Conservation (phyloP, 1,140 invertebrate species). For the Scaptomyza graminum region DNA sequence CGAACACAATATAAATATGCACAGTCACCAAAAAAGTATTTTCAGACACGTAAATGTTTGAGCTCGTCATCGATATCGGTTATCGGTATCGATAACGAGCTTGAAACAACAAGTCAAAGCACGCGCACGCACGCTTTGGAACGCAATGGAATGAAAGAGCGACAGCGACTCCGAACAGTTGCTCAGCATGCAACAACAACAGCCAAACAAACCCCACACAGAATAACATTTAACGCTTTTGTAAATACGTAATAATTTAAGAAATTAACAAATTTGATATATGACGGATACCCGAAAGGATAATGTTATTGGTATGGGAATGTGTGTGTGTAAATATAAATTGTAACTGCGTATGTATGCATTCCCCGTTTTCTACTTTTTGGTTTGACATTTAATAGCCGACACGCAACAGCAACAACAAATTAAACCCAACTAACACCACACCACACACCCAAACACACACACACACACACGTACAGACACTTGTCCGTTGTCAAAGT, state of each 20-base stretch:
- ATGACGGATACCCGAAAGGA: constrained; percentile 24
- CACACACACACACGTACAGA: constrained; percentile 13
- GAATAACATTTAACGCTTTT: constrained; percentile 38
- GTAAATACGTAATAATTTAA: constrained; percentile 49
- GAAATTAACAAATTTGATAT: constrained; percentile 17
- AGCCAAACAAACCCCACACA: not conserved
- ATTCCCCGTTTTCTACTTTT: not conserved
- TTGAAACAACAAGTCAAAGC: constrained; percentile 27
- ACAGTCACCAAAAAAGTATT: constrained; percentile 24
- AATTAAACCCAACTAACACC: not conserved
- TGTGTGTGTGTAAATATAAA: constrained; percentile 63
- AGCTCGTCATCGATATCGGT: constrained; percentile 17
- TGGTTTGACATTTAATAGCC: constrained; percentile 8
- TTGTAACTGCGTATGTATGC: constrained; percentile 61
- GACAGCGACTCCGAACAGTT: constrained; percentile 20
- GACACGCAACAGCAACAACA: constrained; percentile 11
- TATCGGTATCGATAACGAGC: constrained; percentile 16
- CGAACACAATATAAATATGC: constrained; percentile 13
- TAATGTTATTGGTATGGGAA: constrained; percentile 48
- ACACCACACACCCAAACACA: not conserved
- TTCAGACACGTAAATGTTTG: constrained; percentile 20
- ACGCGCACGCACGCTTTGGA: constrained; percentile 57
- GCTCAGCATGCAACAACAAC: constrained; percentile 31
- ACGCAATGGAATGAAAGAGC: constrained; percentile 61
- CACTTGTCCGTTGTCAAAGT: constrained; percentile 2